These are phyloP conservation scores for Suricata suricatta DNA, from an alignment of 2,113 vertebrate genomes.

Conservation along the genomic window DNA sequence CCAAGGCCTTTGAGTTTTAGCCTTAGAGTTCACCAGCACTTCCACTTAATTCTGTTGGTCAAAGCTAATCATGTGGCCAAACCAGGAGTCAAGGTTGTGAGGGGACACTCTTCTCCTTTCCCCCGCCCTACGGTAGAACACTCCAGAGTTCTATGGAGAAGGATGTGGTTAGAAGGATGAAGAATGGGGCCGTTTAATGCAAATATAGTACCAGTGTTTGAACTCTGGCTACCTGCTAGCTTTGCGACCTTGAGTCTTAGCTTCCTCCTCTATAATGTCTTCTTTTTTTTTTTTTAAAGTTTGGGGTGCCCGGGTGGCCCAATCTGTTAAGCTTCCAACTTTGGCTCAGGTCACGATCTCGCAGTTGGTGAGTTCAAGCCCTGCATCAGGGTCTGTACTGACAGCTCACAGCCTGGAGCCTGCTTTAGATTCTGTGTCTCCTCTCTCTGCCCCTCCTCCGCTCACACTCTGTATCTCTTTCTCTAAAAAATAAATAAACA, in stretches of 20 bases:
- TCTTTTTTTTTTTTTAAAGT: no score
- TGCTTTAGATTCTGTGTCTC: no score
- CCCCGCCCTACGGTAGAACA: neutral
- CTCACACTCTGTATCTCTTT: no score
- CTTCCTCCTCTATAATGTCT: constrained; percentile 18
- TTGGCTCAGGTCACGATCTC: no score
- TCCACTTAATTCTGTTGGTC: neutral
- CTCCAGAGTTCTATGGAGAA: neutral
- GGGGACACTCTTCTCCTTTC: neutral
- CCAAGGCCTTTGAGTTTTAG: neutral
- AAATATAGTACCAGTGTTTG: neutral
- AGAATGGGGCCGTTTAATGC: neutral
- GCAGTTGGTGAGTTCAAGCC: no score
- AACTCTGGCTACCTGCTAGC: neutral
- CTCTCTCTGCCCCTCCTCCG: no score
- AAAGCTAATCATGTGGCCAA: neutral
- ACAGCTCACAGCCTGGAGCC: no score
- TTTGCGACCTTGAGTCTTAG: neutral
- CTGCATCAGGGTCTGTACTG: no score
- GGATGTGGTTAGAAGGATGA: neutral
- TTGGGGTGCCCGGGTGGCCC: no score
- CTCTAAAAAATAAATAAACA: no score
- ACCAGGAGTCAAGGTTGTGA: neutral
- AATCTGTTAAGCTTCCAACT: no score
- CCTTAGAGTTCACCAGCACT: neutral